A percentile compares a stretch with the other conserved stretches of the same genome.
Evolutionary conservation across 2,888 invertebrate genomes (phyloP).

Genomic region (Hydrotaea cyrtoneurina): DNA sequence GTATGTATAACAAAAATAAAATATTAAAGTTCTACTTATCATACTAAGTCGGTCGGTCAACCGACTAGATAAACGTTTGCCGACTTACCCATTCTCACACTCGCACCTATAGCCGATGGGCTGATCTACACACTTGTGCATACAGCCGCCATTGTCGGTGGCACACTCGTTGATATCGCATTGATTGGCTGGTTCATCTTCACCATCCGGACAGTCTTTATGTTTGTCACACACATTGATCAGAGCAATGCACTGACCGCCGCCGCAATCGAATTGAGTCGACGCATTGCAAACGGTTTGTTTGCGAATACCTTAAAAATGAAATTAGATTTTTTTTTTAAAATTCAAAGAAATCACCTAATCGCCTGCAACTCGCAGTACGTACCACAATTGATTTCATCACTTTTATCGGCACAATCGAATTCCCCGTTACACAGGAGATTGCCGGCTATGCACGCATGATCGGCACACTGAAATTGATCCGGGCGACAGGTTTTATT

Average conservation of each 20-base stretch:
- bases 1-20: too few relatives aligned
- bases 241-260: constrained; percentile 90
- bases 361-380: too few relatives aligned
- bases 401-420: constrained; percentile 92
- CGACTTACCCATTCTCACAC: constrained; percentile 87
- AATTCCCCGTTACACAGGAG: constrained; percentile 90
- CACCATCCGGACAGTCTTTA: constrained; percentile 93
- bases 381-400: constrained; percentile 91
- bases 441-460: constrained; percentile 89
- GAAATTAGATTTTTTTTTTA: neutral
- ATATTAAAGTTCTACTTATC: too few relatives aligned
- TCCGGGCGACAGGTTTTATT: constrained; percentile 91
- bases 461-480: constrained; percentile 93
- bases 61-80: too few relatives aligned
- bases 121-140: constrained; percentile 91
- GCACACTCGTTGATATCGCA: constrained; percentile 91
- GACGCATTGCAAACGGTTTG: constrained; percentile 86
- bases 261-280: constrained; percentile 92
- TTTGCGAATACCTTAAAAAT: constrained; percentile 63
- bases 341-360: too few relatives aligned
- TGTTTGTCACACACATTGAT: constrained; percentile 91
- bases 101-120: constrained; percentile 90
- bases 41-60: too few relatives aligned
- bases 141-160: constrained; percentile 92
- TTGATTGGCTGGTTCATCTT: constrained; percentile 91